phyloP scores from a whole-genome alignment of 1,140 invertebrate species.

The Camponotus pennsylvanicus region DNA sequence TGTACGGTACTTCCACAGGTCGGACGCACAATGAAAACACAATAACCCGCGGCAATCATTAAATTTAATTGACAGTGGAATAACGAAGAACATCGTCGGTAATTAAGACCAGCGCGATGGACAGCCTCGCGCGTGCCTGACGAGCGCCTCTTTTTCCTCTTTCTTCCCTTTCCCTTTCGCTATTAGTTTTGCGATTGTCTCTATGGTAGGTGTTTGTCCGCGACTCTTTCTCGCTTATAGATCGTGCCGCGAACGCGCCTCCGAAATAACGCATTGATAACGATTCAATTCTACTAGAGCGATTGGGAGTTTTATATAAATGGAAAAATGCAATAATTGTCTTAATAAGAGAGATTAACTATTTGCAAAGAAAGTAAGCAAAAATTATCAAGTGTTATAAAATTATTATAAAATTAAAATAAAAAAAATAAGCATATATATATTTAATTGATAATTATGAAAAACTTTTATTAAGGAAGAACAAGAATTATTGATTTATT shows the following conservation, averaged over 20 bases:
- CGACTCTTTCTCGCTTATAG: constrained; percentile 2
- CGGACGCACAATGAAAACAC: constrained; percentile 47
- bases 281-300: constrained; percentile 12
- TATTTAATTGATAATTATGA: constrained; percentile 13
- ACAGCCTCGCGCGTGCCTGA: constrained; percentile 38
- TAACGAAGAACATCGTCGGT: constrained; percentile 72
- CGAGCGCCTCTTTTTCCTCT: not conserved
- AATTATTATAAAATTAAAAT: constrained; percentile 20
- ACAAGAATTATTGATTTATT: constrained; percentile 22
- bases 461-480: not conserved
- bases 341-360: constrained; percentile 11
- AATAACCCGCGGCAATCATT: constrained; percentile 68
- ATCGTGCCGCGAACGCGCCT: constrained; percentile 23
- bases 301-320: constrained; percentile 1
- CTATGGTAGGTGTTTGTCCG: not conserved
- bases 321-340: not conserved
- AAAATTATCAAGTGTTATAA: constrained; percentile 20
- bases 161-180: constrained; percentile 18
- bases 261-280: not conserved
- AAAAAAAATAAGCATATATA: not conserved
- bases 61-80: constrained; percentile 81
- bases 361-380: not conserved
- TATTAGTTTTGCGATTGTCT: constrained; percentile 50
- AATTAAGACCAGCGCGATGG: constrained; percentile 69
- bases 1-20: constrained; percentile 6